A percentile compares a stretch with the other conserved stretches of the same genome.
Evolutionary conservation across 2,888 invertebrate species (phyloP).

Genomic region (Hirtodrosophila alboralis): DNA sequence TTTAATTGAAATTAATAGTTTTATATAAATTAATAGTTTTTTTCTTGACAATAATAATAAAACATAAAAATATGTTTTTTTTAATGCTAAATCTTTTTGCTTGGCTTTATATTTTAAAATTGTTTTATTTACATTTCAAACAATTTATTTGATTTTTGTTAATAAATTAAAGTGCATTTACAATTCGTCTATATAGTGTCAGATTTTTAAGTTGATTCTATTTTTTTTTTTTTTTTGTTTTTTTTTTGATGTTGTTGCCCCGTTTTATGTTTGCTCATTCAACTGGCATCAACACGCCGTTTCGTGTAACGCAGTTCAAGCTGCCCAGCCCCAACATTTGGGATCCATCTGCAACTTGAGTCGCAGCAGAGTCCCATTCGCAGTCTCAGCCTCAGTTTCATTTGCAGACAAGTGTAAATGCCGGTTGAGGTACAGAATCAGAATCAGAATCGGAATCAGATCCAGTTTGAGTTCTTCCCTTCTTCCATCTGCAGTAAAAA

Average conservation of each 20-base stretch:
- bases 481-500: conserved; percentile 13
- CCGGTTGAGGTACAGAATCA: conserved; percentile 8
- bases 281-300: conserved; percentile 74
- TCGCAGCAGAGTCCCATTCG: not conserved
- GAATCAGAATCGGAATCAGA: conserved; percentile 21
- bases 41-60: no score
- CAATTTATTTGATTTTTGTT: no score
- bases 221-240: not conserved
- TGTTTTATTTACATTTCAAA: no score
- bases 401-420: conserved; percentile 15
- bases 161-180: no score
- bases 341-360: no score
- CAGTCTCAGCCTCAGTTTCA: conserved; percentile 10
- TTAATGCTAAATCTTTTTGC: no score
- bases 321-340: conserved; percentile 9
- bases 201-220: not conserved
- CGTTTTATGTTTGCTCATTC: conserved; percentile 63
- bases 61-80: no score
- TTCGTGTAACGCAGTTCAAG: conserved; percentile 56
- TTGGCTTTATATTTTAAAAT: no score
- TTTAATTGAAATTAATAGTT: no score
- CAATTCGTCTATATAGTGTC: no score
- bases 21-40: no score
- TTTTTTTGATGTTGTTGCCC: conserved; percentile 17
- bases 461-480: conserved; percentile 23